phyloP scores from a whole-genome alignment of 2,888 invertebrate genomes.

The Torymus aiolomorphi region DNA sequence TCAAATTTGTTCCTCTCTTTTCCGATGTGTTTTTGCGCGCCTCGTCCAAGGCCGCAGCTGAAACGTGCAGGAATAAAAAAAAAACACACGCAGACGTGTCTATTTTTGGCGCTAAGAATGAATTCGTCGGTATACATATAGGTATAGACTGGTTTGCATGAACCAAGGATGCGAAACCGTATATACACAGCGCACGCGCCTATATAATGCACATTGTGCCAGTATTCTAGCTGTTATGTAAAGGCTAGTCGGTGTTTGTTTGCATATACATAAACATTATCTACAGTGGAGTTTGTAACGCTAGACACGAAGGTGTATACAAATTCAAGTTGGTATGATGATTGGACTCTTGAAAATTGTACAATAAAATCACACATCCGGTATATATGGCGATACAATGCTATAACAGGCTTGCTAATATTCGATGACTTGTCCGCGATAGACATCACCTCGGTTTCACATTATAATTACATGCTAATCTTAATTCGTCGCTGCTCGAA shows the following conservation, averaged over 20 bases:
- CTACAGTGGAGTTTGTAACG: background rate
- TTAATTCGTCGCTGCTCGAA: constrained; percentile 10
- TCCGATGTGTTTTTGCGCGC: constrained; percentile 11
- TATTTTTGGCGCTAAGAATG: constrained; percentile 2
- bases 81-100: background rate
- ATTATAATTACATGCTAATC: constrained; percentile 16
- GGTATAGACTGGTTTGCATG: too few species aligned
- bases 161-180: too few species aligned
- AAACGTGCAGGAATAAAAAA: background rate
- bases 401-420: too few species aligned
- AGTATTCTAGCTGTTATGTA: background rate
- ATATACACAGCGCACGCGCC: too few species aligned
- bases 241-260: background rate
- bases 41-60: constrained; percentile 6
- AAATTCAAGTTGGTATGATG: too few species aligned
- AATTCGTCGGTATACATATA: too few species aligned
- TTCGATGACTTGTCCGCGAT: too few species aligned
- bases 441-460: background rate
- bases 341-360: too few species aligned
- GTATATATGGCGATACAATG: too few species aligned
- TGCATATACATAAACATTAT: constrained; percentile 6
- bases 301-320: background rate
- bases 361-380: too few species aligned
- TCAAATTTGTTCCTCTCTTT: constrained; percentile 17
- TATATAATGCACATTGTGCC: background rate